Evolutionary conservation across 2,888 invertebrate species (phyloP).

Genomic region (Poecilus cupreus): DNA sequence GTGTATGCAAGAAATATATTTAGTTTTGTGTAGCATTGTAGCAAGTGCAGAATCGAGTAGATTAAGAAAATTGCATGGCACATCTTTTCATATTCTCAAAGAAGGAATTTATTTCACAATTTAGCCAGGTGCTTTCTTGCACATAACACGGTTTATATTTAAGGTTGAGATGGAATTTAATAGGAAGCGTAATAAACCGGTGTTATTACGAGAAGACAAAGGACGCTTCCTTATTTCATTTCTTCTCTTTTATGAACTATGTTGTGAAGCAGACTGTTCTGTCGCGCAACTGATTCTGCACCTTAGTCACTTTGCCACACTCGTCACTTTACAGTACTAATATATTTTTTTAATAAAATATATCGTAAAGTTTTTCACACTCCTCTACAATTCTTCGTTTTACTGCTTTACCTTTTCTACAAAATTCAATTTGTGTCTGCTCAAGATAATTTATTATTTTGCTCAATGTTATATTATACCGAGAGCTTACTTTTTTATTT

Average conservation of each 20-base stretch:
- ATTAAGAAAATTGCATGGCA: conserved; percentile 2
- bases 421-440: background rate
- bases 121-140: conserved; percentile 8
- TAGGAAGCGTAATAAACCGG: conserved; percentile 49
- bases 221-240: conserved; percentile 45
- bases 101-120: background rate
- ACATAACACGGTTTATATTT: conserved; percentile 42
- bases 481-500: too few relatives aligned
- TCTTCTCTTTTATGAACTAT: conserved; percentile 43
- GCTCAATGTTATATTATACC: too few relatives aligned
- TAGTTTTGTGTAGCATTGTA: too few relatives aligned
- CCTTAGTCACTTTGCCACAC: background rate
- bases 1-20: too few relatives aligned
- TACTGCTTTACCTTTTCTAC: background rate
- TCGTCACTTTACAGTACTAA: background rate
- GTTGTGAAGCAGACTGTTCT: background rate
- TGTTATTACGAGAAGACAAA: conserved; percentile 47
- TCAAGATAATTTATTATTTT: too few relatives aligned
- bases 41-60: background rate
- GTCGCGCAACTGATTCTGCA: background rate
- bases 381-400: background rate
- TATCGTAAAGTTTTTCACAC: conserved; percentile 8
- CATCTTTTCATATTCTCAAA: background rate
- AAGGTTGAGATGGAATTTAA: conserved; percentile 41
- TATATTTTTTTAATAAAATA: conserved; percentile 24